These are phyloP conservation scores for Lasioglossum morio DNA, from an alignment of 2,888 invertebrate genomes.

Conservation along the genomic window DNA sequence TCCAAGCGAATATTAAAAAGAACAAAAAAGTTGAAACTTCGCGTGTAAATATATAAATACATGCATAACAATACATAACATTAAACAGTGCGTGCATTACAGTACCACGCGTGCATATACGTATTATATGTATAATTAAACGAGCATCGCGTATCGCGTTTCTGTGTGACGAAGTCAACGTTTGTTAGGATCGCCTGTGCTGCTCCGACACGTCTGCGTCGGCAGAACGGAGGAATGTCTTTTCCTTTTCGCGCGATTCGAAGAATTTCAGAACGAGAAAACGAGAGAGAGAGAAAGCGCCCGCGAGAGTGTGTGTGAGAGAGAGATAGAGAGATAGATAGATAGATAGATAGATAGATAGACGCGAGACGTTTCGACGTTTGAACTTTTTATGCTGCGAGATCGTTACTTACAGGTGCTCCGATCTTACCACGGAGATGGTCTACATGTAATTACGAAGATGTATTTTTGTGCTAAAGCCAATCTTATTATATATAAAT, in stretches of 20 bases:
- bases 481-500: slow-evolving; percentile 59
- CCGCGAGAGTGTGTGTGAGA: not conserved
- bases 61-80: slow-evolving; percentile 10
- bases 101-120: not conserved
- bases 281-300: not conserved
- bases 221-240: slow-evolving; percentile 23
- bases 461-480: slow-evolving; percentile 76
- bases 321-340: not conserved
- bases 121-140: slow-evolving; percentile 13
- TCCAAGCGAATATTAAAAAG: slow-evolving; percentile 81
- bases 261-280: not conserved
- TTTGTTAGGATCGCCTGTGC: slow-evolving; percentile 23
- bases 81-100: slow-evolving; percentile 8
- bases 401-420: slow-evolving; percentile 18
- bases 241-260: slow-evolving; percentile 10
- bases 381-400: slow-evolving; percentile 23
- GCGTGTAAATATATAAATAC: slow-evolving; percentile 70
- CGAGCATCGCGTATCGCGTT: slow-evolving; percentile 53
- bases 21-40: slow-evolving; percentile 65
- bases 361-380: slow-evolving; percentile 5
- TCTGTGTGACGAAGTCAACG: slow-evolving; percentile 48
- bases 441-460: slow-evolving; percentile 70
- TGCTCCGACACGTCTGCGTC: slow-evolving; percentile 15
- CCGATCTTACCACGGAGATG: slow-evolving; percentile 38
- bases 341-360: not conserved